Conservation (phyloP, 2,888 invertebrate species). For the Gastracanthus pulcherrimus region DNA sequence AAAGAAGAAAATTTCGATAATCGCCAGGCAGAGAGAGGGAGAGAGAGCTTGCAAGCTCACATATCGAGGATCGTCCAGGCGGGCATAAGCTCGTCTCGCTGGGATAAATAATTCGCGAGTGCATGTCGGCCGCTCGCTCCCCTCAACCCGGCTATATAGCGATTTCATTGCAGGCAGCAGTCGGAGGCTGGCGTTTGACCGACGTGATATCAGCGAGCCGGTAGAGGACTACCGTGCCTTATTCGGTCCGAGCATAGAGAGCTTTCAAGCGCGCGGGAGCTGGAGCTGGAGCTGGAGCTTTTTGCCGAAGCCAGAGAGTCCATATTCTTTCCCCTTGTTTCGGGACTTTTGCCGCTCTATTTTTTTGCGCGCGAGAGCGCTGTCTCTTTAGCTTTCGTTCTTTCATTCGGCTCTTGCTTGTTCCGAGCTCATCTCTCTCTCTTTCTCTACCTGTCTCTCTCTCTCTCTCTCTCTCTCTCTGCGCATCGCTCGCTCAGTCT, state of each 20-base stretch:
- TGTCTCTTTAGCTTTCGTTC: conserved; percentile 41
- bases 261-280: too few species aligned
- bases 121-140: conserved; percentile 29
- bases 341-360: conserved; percentile 36
- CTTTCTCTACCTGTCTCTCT: too few species aligned
- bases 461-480: neutral
- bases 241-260: conserved; percentile 11
- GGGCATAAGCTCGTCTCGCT: conserved; percentile 63
- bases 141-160: conserved; percentile 66
- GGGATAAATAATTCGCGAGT: conserved; percentile 74
- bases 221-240: too few species aligned
- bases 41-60: neutral
- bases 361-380: too few species aligned
- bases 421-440: conserved; percentile 14
- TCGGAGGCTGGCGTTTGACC: conserved; percentile 72
- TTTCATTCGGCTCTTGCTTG: conserved; percentile 28
- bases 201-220: conserved; percentile 73
- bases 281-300: too few species aligned
- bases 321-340: conserved; percentile 51
- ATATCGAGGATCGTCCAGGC: conserved; percentile 55
- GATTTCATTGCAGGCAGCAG: conserved; percentile 70
- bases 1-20: conserved; percentile 34
- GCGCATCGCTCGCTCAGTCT: neutral
- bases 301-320: conserved; percentile 37
- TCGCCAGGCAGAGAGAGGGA: conserved; percentile 6